These are phyloP conservation scores for Nanorana parkeri DNA, from an alignment of 2,113 vertebrate species.

Conservation along the genomic window DNA sequence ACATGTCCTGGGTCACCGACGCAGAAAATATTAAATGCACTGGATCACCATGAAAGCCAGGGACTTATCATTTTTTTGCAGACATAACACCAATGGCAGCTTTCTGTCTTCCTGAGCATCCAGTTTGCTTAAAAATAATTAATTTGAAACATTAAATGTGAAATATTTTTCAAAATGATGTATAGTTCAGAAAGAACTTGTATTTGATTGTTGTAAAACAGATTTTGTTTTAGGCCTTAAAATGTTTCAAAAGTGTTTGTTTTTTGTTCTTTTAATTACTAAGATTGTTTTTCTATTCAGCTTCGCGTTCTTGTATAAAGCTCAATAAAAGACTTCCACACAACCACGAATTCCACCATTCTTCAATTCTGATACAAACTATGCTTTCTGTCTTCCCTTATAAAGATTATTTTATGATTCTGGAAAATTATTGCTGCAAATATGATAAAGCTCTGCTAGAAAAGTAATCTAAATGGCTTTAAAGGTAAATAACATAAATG, in stretches of 20 bases:
- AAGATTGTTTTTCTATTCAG: not conserved
- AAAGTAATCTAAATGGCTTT: slow-evolving; percentile 1
- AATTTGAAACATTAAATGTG: not conserved
- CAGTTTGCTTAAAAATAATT: too few relatives aligned
- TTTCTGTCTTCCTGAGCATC: too few relatives aligned
- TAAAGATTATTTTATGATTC: not conserved
- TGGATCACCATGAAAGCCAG: too few relatives aligned
- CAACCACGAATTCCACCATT: slow-evolving; percentile 1
- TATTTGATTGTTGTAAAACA: not conserved
- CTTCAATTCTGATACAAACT: not conserved
- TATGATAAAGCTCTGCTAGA: not conserved
- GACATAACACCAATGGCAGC: too few relatives aligned
- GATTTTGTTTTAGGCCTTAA: not conserved
- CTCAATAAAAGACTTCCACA: not conserved
- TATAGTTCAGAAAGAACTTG: not conserved
- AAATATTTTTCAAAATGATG: not conserved
- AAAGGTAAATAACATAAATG: not conserved
- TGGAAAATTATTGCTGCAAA: not conserved
- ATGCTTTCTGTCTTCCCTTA: not conserved
- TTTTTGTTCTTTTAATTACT: not conserved
- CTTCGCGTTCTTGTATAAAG: too few relatives aligned
- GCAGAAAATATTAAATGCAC: too few relatives aligned
- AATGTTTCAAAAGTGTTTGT: too few relatives aligned
- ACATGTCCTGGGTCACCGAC: too few relatives aligned
- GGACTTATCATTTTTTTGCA: too few relatives aligned